Evolutionary conservation across 2,797 vertebrate genomes (phyloP).

Genomic region (Adelosebastes latens): DNA sequence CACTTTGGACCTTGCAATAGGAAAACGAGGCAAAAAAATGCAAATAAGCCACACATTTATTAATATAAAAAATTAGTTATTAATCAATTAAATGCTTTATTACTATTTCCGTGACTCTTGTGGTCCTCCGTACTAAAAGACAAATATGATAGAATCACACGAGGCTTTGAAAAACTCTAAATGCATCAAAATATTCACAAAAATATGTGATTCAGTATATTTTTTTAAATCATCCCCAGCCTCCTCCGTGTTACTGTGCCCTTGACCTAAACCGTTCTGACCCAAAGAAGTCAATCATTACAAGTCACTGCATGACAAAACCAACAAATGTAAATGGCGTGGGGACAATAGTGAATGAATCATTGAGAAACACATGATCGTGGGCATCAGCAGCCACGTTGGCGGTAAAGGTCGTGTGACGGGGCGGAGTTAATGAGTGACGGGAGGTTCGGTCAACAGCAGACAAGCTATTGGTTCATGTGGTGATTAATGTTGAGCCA

Average conservation of each 20-base stretch:
- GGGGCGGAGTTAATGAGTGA: constrained; percentile 60
- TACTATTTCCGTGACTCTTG: no score
- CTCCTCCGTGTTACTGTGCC: not conserved
- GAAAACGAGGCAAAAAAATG: no score
- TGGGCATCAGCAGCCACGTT: not conserved
- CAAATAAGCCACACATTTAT: no score
- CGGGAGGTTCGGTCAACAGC: constrained; percentile 3
- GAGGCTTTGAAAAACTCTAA: no score
- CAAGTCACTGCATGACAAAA: not conserved
- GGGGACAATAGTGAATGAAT: constrained; percentile 10
- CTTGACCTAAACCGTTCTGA: constrained; percentile 12
- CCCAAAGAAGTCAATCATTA: constrained; percentile 56
- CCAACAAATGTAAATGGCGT: not conserved
- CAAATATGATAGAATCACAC: no score
- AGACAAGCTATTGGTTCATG: constrained; percentile 1
- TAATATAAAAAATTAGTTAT: no score
- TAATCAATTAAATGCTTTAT: no score
- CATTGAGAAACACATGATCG: constrained; percentile 2
- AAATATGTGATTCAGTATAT: not conserved
- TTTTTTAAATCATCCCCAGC: not conserved
- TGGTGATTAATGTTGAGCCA: not conserved
- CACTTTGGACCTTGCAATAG: no score
- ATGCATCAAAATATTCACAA: not conserved
- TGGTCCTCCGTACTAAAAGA: no score
- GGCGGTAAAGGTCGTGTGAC: constrained; percentile 12